Percentiles rank a stretch among this genome's conserved stretches.
These are phyloP conservation scores for Megaustenia siamemsis DNA, from an alignment of 2,888 invertebrate species.

Conservation along the genomic window DNA sequence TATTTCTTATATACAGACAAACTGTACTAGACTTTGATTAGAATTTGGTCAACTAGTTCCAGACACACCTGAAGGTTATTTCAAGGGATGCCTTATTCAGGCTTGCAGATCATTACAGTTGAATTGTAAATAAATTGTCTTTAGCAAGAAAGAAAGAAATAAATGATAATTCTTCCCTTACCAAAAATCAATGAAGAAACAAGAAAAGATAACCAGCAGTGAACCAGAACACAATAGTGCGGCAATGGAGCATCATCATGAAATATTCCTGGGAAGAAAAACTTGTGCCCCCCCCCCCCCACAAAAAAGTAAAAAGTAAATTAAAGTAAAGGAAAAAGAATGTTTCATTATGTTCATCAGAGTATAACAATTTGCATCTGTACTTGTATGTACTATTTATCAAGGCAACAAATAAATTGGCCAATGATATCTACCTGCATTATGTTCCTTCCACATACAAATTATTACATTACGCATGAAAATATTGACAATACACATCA, in stretches of 20 bases:
- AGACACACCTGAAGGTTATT: too few relatives aligned
- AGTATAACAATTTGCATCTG: too few relatives aligned
- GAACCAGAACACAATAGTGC: not conserved
- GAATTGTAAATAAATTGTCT: too few relatives aligned
- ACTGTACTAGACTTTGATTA: not conserved
- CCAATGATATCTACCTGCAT: not conserved
- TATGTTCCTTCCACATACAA: not conserved
- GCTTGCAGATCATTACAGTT: too few relatives aligned
- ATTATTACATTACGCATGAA: constrained; percentile 15
- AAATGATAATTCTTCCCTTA: not conserved
- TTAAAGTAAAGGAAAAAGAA: too few relatives aligned
- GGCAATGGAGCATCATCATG: not conserved
- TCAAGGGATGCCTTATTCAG: not conserved
- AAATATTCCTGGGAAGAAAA: too few relatives aligned
- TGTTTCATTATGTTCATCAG: too few relatives aligned
- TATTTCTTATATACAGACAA: constrained; percentile 28
- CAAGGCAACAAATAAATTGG: not conserved
- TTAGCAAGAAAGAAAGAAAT: too few relatives aligned
- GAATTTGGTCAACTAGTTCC: not conserved
- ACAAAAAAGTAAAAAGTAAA: too few relatives aligned
- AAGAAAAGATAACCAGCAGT: not conserved
- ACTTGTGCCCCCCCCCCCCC: too few relatives aligned
- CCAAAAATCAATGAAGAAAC: not conserved
- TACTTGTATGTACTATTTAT: not conserved
- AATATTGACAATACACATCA: constrained; percentile 16